phyloP scores from a whole-genome alignment of 2,113 vertebrate species.

The Varanus salvator region DNA sequence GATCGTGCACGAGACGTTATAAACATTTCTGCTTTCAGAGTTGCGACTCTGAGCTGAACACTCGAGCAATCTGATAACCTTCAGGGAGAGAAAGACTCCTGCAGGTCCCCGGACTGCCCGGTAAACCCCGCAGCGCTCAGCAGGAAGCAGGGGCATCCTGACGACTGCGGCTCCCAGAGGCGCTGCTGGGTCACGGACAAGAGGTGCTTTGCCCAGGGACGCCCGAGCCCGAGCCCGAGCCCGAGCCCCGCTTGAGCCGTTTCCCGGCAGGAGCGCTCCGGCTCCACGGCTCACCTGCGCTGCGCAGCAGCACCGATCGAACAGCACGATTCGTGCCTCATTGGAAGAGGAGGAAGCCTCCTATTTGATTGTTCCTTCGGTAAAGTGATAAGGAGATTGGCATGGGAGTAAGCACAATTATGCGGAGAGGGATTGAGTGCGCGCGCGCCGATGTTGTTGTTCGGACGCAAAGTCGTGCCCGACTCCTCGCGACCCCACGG shows the following conservation, averaged over 20 bases:
- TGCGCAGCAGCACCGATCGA: not conserved
- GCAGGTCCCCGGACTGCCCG: not conserved
- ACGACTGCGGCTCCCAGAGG: not conserved
- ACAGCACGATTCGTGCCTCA: too few relatives aligned
- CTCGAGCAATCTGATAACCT: not conserved
- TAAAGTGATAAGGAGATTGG: not conserved
- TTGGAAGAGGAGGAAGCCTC: not conserved
- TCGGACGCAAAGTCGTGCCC: too few relatives aligned
- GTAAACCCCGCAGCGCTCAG: not conserved
- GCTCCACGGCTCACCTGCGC: not conserved
- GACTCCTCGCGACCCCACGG: too few relatives aligned
- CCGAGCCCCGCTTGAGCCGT: too few relatives aligned
- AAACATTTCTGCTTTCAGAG: not conserved
- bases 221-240: too few relatives aligned
- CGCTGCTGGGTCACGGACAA: too few relatives aligned
- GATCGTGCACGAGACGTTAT: too few relatives aligned
- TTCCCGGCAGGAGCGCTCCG: not conserved
- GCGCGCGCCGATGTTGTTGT: too few relatives aligned
- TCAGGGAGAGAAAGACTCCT: not conserved
- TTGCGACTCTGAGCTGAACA: rapidly evolving
- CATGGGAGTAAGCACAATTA: not conserved
- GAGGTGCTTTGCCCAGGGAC: too few relatives aligned
- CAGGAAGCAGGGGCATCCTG: not conserved
- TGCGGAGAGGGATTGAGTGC: too few relatives aligned
- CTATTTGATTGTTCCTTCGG: not conserved